These are phyloP conservation scores for Furcula furcula DNA, from an alignment of 2,888 invertebrate genomes.

Conservation along the genomic window DNA sequence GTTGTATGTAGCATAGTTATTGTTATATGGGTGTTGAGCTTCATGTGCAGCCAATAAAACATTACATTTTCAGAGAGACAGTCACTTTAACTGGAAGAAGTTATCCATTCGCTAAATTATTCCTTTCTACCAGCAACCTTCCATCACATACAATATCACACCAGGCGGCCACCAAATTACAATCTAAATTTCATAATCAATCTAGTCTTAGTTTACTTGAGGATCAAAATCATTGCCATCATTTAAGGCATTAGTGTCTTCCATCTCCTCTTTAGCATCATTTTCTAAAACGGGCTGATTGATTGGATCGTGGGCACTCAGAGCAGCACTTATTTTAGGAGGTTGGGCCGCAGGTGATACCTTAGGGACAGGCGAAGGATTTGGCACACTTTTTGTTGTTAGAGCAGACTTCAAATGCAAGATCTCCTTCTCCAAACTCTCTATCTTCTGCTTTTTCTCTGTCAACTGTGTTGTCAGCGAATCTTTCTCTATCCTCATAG, in stretches of 20 bases:
- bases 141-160: slow-evolving; percentile 26
- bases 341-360: slow-evolving; percentile 67
- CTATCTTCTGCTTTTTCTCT: slow-evolving; percentile 65
- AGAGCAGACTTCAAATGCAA: slow-evolving; percentile 55
- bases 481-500: slow-evolving; percentile 69
- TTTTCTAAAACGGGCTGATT: slow-evolving; percentile 69
- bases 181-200: slow-evolving; percentile 10
- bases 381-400: slow-evolving; percentile 60
- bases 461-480: slow-evolving; percentile 59
- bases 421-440: slow-evolving; percentile 65
- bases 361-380: slow-evolving; percentile 48
- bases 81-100: no score
- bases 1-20: no score
- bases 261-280: slow-evolving; percentile 76
- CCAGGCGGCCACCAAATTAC: slow-evolving; percentile 18
- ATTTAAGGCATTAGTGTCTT: slow-evolving; percentile 64
- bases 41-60: no score
- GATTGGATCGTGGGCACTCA: slow-evolving; percentile 56
- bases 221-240: slow-evolving; percentile 67
- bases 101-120: neutral
- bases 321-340: slow-evolving; percentile 60
- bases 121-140: slow-evolving; percentile 27
- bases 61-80: no score
- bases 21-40: no score
- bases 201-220: slow-evolving; percentile 39